Percentiles rank a stretch among this genome's conserved stretches.
Conservation (phyloP, 2,888 invertebrate genomes). For the Caenorhabditis angaria region DNA sequence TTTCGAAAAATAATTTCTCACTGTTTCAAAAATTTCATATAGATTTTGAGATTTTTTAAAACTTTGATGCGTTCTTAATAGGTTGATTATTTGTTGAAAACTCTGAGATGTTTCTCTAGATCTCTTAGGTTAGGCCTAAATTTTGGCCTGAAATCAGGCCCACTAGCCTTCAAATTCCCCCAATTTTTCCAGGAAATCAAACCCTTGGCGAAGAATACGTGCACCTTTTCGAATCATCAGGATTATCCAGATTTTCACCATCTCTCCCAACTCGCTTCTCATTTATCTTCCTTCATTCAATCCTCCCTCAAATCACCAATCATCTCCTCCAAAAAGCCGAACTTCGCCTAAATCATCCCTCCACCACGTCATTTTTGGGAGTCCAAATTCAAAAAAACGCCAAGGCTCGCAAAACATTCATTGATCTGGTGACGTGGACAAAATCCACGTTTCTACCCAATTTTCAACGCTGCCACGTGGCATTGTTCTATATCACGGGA, state of each 20-base stretch:
- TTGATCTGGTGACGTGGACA: conserved; percentile 45
- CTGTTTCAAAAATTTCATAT: too few species aligned
- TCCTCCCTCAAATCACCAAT: conserved; percentile 50
- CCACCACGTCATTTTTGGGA: conserved; percentile 43
- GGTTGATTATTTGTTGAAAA: too few species aligned
- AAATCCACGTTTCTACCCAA: conserved; percentile 42
- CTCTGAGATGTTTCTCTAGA: too few species aligned
- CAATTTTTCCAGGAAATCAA: conserved; percentile 82
- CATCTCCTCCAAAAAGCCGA: conserved; percentile 50
- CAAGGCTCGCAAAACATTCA: conserved; percentile 47
- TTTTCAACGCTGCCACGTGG: conserved; percentile 79
- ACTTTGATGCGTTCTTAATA: too few species aligned
- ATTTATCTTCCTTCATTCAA: conserved; percentile 43
- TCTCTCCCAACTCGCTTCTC: conserved; percentile 42
- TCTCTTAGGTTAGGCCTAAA: too few species aligned
- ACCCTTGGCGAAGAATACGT: conserved; percentile 97
- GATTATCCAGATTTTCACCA: conserved; percentile 69
- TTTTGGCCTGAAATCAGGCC: too few species aligned
- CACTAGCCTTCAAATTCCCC: too few species aligned
- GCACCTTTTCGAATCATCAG: conserved; percentile 83
- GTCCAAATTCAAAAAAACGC: conserved; percentile 38
- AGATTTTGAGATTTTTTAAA: too few species aligned
- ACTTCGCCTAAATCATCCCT: conserved; percentile 39
- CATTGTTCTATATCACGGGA: conserved; percentile 85
- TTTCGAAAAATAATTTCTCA: too few species aligned